These are phyloP conservation scores for Macroramphosus scolopax DNA, from an alignment of 2,797 vertebrate species.

Conservation along the genomic window DNA sequence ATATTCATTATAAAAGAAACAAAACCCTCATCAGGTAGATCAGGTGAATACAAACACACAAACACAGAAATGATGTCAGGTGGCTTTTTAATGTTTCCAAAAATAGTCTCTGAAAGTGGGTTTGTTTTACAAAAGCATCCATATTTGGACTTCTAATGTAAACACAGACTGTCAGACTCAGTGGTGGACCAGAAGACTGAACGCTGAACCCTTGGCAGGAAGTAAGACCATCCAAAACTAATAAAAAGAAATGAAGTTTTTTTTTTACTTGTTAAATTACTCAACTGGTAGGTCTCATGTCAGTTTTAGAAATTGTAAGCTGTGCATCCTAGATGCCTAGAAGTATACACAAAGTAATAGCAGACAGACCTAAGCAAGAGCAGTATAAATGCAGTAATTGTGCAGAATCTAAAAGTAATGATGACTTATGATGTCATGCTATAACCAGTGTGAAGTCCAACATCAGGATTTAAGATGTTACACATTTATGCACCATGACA, in stretches of 20 bases:
- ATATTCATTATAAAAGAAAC: too few species aligned
- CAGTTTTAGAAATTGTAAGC: constrained; percentile 39
- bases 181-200: constrained; percentile 54
- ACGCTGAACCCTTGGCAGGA: constrained; percentile 56
- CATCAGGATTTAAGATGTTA: constrained; percentile 25
- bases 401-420: constrained; percentile 30
- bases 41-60: constrained; percentile 21
- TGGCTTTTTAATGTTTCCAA: constrained; percentile 77
- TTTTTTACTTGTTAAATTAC: constrained; percentile 26
- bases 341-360: constrained; percentile 36
- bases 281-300: constrained; percentile 26
- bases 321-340: constrained; percentile 28
- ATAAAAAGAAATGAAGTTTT: constrained; percentile 26
- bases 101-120: constrained; percentile 77
- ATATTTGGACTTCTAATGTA: constrained; percentile 73
- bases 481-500: constrained; percentile 30
- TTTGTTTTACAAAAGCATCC: constrained; percentile 77
- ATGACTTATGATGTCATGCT: constrained; percentile 25
- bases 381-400: constrained; percentile 42
- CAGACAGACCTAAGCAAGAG: constrained; percentile 33
- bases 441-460: constrained; percentile 19
- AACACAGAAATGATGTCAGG: constrained; percentile 62
- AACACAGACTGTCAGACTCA: constrained; percentile 70
- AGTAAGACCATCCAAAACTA: constrained; percentile 39
- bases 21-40: too few species aligned